A percentile compares a stretch with the other conserved stretches of the same genome.
phyloP scores from a whole-genome alignment of 2,888 invertebrate species.

The Helleia helle region DNA sequence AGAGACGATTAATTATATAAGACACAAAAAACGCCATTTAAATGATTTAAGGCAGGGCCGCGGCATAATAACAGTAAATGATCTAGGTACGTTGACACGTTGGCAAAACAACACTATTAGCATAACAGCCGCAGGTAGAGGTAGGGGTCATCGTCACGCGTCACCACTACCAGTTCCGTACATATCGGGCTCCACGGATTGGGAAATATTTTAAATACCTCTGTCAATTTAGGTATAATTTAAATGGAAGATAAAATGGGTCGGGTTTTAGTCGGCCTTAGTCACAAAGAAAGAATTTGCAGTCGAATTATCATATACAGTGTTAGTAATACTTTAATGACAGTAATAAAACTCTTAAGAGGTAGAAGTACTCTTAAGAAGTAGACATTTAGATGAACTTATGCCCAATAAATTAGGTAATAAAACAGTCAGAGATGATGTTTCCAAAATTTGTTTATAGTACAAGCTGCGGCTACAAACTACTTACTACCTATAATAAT shows the following conservation, averaged over 20 bases:
- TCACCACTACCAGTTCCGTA: slow-evolving; percentile 32
- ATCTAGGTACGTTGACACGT: slow-evolving; percentile 53
- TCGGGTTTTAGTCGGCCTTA: neutral
- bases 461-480: too few relatives aligned
- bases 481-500: too few relatives aligned
- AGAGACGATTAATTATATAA: neutral
- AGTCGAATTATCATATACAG: too few relatives aligned
- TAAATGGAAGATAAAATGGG: neutral
- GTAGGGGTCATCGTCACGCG: slow-evolving; percentile 62
- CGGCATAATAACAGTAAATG: slow-evolving; percentile 46
- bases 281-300: neutral
- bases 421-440: too few relatives aligned
- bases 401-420: too few relatives aligned
- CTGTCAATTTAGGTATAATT: too few relatives aligned
- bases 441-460: too few relatives aligned
- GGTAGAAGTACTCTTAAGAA: too few relatives aligned
- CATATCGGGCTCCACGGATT: slow-evolving; percentile 39
- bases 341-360: too few relatives aligned
- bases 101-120: slow-evolving; percentile 48
- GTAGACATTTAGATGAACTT: too few relatives aligned
- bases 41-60: slow-evolving; percentile 17
- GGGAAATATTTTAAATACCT: slow-evolving; percentile 6
- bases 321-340: too few relatives aligned
- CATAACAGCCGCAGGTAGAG: slow-evolving; percentile 64
- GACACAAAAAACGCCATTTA: neutral